Evolutionary conservation across 2,113 vertebrate species (phyloP), one percentile per base, ranked within the genome.

Genomic region (Dendropsophus ebraccatus): DNA sequence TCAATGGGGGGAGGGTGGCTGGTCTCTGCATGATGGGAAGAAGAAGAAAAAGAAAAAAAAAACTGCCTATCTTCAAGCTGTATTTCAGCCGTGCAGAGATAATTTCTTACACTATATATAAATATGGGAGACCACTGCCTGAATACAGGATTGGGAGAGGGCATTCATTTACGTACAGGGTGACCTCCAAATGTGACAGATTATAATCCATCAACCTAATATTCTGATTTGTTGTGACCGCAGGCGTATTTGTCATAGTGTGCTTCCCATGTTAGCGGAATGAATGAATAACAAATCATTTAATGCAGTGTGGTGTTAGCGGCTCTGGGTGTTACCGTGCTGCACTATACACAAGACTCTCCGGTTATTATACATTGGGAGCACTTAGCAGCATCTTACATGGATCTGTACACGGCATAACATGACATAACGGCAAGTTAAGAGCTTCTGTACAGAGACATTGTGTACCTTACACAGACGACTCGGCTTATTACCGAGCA

Each of bases 401-500:
- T 19, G n/a, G 35, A 41, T 72, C 65, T 69, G n/a, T 30, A 41
- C 10, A 73, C 5, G 16, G 72, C 23, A 74, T 16, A 7, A 49
- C 13, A 25, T 74, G 72, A 11, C 45, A 16, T 73, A 45, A 47
- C 72, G 25, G 4, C 8, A 47, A n/a, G 72, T 49, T 47, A 45
- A 74, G 41, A 74, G 41, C 72, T 74, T 47, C 72, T 49, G 37
- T 49, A 74, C 72, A 47, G 41, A 14, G 21, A 74, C n/a, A 25
- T 7, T 47, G 37, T 70, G 41, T 74, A 7, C 41, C 41, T 25
- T 45, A 73, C 35, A 23, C 14, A 41, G 37, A 73, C 19, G 3
- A n/a, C 23, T 74, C 13, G 0, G 41, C 72, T 74, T 74, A 47
- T 73, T 73, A 73, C 69, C 41, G 69, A 41, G 10, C 37, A 73